Percentiles rank a stretch among this genome's conserved stretches.
Evolutionary conservation across 2,888 invertebrate genomes (phyloP).

Genomic region (Lasioglossum lativentre): DNA sequence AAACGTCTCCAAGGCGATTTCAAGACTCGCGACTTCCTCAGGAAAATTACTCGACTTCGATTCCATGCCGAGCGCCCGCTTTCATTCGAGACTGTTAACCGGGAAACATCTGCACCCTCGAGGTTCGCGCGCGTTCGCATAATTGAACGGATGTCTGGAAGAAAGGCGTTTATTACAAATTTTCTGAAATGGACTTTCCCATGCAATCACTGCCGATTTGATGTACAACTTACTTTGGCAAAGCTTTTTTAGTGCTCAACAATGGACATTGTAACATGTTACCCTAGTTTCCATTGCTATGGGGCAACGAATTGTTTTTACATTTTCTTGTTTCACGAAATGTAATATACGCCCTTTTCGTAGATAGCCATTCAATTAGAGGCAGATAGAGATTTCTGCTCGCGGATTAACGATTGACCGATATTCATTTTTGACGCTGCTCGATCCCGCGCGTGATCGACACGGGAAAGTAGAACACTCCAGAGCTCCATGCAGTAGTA

Average conservation of each 20-base stretch:
- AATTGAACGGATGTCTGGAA: not conserved
- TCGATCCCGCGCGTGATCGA: not conserved
- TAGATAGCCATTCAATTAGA: not conserved
- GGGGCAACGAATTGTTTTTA: not conserved
- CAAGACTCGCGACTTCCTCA: not conserved
- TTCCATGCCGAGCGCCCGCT: not conserved
- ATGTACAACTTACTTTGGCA: not conserved
- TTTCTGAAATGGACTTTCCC: not conserved
- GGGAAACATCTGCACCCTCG: not conserved
- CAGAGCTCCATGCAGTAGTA: not conserved
- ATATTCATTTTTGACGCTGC: not conserved
- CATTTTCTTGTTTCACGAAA: not conserved
- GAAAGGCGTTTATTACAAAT: not conserved
- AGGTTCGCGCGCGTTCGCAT: not conserved
- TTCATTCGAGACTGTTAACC: not conserved
- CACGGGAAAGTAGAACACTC: not conserved
- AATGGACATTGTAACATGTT: not conserved
- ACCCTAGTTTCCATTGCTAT: not conserved
- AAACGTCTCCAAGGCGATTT: slow-evolving; percentile 28
- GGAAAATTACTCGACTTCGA: not conserved
- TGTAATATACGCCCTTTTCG: not conserved
- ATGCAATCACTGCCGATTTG: not conserved
- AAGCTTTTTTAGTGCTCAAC: not conserved
- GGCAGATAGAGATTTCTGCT: too few relatives aligned
- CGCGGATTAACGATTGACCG: not conserved